Base-by-base conservation (phyloP, 2,797 vertebrate genomes). In the Etheostoma perlongum region DNA sequence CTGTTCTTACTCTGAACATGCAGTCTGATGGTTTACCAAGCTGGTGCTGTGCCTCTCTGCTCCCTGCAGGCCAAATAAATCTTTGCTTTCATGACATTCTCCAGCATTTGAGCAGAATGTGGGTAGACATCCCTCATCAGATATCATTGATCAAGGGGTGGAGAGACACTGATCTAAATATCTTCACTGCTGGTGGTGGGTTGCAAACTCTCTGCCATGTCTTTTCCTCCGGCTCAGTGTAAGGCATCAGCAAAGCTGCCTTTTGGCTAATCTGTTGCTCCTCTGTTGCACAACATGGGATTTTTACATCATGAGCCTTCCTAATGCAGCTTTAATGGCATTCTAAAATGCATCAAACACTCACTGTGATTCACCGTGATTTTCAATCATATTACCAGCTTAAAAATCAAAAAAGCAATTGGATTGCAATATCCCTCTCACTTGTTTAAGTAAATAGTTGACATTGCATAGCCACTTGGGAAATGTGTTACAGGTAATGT, bases 101-200 rank as follows among this genome's bases (percentile, higher is more conserved):
- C 33, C 0, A 23, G 62, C 49, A 51, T 78, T 77, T 79, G 51
- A 86, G 82, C 57, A 42, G 73, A 84, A 81, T 84, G 69, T 49
- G 70, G 47, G 60, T 40, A 36, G 79, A 88, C 85, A 86, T 79
- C 74, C 44, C 58, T 83, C 80, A 60, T 76, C 75, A 76, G 84
- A 78, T 76, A 67, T 83, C 81, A 79, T 82, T 78, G 84, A 87
- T 91, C 78, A 88, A 76, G 81, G 47, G 30, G 52, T 49, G 60
- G 68, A 66, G 67, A 87, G 82, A 78, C 75, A 71, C 61, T 77
- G 72, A 88, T 89, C 71, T 78, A 78, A 87, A 90, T 87, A 81
- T 79, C 80, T 77, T 88, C 79, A 42, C 82, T 21, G 66, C 57
- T 68, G 64, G 75, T 66, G 55, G 59, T 76, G 72, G 66, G 63